Evolutionary conservation across 2,797 vertebrate genomes (phyloP).

Genomic region (Phoebastria nigripes): DNA sequence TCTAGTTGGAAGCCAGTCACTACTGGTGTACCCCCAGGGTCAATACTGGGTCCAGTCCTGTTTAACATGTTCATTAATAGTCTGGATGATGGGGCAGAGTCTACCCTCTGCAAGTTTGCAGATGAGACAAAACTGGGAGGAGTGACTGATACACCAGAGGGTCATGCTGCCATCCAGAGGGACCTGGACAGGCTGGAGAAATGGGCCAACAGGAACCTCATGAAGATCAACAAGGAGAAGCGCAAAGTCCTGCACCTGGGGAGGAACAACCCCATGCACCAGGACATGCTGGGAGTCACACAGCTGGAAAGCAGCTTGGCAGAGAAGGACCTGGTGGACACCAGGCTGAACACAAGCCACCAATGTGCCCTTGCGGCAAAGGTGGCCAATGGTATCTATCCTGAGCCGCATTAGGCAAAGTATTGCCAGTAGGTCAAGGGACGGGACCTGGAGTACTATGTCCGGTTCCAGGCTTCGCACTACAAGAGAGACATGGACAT

Average conservation of each 20-base stretch:
- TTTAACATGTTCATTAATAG: background rate
- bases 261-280: background rate
- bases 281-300: background rate
- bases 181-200: background rate
- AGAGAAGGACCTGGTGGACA: background rate
- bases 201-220: background rate
- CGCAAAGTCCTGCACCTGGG: background rate
- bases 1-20: background rate
- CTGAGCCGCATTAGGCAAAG: background rate
- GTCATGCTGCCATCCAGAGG: background rate
- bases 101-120: accelerated
- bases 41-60: background rate
- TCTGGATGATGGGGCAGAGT: background rate
- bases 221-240: background rate
- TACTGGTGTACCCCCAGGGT: background rate
- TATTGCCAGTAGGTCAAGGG: background rate
- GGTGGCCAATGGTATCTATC: background rate
- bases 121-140: background rate
- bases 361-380: background rate
- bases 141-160: background rate
- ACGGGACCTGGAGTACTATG: background rate
- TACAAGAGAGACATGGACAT: background rate
- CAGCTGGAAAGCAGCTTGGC: background rate
- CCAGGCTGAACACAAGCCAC: background rate
- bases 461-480: background rate